A percentile compares a stretch with the other conserved stretches of the same genome.
Evolutionary conservation across 2,797 vertebrate species (phyloP).

Genomic region (Smutsia gigantea): DNA sequence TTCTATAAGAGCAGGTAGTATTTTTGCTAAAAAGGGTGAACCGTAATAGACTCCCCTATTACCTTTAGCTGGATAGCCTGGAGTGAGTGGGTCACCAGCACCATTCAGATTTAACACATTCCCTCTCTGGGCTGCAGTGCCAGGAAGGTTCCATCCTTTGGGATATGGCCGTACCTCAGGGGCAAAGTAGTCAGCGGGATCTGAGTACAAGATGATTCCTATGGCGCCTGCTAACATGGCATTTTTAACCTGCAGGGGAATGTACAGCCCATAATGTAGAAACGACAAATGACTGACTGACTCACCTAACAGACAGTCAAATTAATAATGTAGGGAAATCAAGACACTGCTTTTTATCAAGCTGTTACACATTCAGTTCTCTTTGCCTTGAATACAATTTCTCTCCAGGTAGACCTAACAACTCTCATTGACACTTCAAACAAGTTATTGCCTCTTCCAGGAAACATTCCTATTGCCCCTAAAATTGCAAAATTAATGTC

Average conservation of each 20-base stretch:
- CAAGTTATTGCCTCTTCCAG: neutral
- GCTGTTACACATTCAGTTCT: neutral
- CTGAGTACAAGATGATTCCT: conserved; percentile 96
- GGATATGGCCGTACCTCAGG: conserved; percentile 91
- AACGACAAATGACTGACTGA: neutral
- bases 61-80: conserved; percentile 99
- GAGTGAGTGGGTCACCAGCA: conserved; percentile 96
- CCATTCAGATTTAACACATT: conserved; percentile 96
- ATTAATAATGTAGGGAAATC: neutral
- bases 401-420: neutral
- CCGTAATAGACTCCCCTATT: neutral
- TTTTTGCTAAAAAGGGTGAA: neutral
- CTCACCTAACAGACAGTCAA: neutral
- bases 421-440: neutral
- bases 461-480: neutral
- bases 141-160: conserved; percentile 95
- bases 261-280: neutral
- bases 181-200: conserved; percentile 95
- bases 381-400: neutral
- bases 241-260: conserved; percentile 92
- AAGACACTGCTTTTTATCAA: neutral
- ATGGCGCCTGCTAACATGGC: conserved; percentile 92
- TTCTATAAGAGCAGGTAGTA: neutral
- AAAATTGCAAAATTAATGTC: neutral
- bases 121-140: conserved; percentile 93